phyloP scores from a whole-genome alignment of 2,113 vertebrate genomes.

The Riparia riparia region DNA sequence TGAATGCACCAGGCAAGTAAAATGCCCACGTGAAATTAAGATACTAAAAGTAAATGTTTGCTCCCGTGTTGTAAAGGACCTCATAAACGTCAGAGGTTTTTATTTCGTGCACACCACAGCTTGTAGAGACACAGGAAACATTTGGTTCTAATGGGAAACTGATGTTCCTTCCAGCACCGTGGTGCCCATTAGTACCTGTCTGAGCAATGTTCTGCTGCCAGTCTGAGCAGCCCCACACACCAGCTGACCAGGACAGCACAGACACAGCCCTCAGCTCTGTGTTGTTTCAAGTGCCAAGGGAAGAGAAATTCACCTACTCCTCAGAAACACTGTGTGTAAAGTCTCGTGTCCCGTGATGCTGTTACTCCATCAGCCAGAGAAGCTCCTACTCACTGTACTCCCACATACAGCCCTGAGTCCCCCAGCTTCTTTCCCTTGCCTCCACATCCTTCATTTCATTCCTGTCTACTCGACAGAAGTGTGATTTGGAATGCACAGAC shows the following conservation, averaged over 20 bases:
- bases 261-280: fast-evolving
- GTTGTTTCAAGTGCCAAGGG: not conserved
- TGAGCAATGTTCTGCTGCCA: not conserved
- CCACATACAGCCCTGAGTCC: fast-evolving
- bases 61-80: constrained; percentile 24
- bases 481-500: not conserved
- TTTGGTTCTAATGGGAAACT: constrained; percentile 17
- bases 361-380: not conserved
- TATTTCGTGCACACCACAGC: constrained; percentile 19
- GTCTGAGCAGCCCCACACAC: not conserved
- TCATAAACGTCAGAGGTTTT: constrained; percentile 52
- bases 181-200: not conserved
- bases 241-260: not conserved
- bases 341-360: not conserved
- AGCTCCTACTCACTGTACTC: fast-evolving
- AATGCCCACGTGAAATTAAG: constrained; percentile 52
- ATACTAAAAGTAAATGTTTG: constrained; percentile 49
- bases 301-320: not conserved
- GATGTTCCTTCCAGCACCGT: not conserved
- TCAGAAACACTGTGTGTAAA: not conserved
- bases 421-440: not conserved
- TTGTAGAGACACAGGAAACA: not conserved
- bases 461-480: fast-evolving
- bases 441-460: not conserved
- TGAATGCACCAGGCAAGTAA: not conserved